Conservation (phyloP, 2,888 invertebrate genomes). For the Charanyca ferruginea region DNA sequence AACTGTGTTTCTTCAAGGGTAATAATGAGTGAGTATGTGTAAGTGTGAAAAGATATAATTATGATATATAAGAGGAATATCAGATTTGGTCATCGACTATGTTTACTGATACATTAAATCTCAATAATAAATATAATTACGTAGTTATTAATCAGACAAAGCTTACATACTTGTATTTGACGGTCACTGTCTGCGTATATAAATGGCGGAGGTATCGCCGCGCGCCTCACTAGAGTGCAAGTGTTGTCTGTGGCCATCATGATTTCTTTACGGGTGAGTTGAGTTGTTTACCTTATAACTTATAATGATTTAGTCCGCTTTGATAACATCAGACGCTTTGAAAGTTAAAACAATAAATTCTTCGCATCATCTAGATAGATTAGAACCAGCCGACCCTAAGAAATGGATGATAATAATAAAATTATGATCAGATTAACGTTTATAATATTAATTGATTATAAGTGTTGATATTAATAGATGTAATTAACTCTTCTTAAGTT, state of each 20-base stretch:
- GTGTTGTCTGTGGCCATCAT: constrained; percentile 53
- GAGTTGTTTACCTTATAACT: constrained; percentile 25
- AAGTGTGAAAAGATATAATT: too few relatives aligned
- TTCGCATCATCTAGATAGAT: too few relatives aligned
- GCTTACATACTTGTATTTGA: constrained; percentile 47
- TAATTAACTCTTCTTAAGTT: too few relatives aligned
- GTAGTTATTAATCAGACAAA: constrained; percentile 40
- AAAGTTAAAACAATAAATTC: too few relatives aligned
- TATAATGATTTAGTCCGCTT: not conserved
- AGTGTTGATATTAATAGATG: too few relatives aligned
- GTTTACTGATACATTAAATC: constrained; percentile 7
- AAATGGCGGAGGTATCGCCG: constrained; percentile 52
- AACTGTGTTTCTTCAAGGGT: too few relatives aligned
- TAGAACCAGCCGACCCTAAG: too few relatives aligned
- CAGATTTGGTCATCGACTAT: not conserved
- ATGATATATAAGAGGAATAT: not conserved
- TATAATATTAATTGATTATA: too few relatives aligned
- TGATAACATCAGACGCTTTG: too few relatives aligned
- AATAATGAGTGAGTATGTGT: too few relatives aligned
- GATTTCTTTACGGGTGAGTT: constrained; percentile 62
- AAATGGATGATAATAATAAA: too few relatives aligned
- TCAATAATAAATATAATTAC: constrained; percentile 14
- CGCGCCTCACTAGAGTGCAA: constrained; percentile 66
- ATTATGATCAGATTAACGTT: too few relatives aligned
- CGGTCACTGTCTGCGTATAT: constrained; percentile 58